Evolutionary conservation across 2,797 vertebrate species (phyloP), one percentile per base, ranked within the genome.

Genomic region (Ibycter americanus): DNA sequence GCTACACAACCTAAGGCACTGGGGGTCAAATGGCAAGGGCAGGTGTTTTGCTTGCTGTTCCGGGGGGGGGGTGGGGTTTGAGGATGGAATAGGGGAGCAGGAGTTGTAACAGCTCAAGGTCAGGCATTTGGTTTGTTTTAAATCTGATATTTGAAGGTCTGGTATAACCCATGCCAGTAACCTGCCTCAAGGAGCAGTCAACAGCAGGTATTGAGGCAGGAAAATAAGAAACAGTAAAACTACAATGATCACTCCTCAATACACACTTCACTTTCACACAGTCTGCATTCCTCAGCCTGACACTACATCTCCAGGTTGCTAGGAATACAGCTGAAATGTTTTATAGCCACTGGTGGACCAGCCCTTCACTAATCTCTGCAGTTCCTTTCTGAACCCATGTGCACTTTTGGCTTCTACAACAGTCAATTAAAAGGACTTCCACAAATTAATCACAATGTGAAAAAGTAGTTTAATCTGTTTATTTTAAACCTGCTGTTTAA

Each of bases 71-170:
- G n/a, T n/a, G n/a, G 10, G 0, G 5, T 12, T 5, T 59, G 63
- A 52, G 12, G 11, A 13, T 63, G 16, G 18, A 55, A 12, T 1
- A 0, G 6, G 9, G 22, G 8, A 83, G 36, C 25, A 73, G 17
- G 15, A 90, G 13, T 18, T 44, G 4, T 26, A 89, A 78, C 9
- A 74, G 21, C 19, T 62, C 2, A 0, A 77, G 21, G 56, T 52
- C 4, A 25, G 52, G n/a, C 58, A 66, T 58, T 40, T 56, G 2
- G 0, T 2, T n/a, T 26, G 25, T 22, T 56, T 31, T 1, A 52
- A 74, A 78, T 36, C 36, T 4, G 0, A 2, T 51, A 80, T 40
- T 62, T 80, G 32, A 80, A 86, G 38, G 32, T 51, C 46, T 86
- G n/a, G 4, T 46, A 67, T 6, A 81, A 67, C 6, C 32, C 38